Evolutionary conservation across 2,797 vertebrate genomes (phyloP), one percentile per base, ranked within the genome.

Genomic region (Characodon lateralis): DNA sequence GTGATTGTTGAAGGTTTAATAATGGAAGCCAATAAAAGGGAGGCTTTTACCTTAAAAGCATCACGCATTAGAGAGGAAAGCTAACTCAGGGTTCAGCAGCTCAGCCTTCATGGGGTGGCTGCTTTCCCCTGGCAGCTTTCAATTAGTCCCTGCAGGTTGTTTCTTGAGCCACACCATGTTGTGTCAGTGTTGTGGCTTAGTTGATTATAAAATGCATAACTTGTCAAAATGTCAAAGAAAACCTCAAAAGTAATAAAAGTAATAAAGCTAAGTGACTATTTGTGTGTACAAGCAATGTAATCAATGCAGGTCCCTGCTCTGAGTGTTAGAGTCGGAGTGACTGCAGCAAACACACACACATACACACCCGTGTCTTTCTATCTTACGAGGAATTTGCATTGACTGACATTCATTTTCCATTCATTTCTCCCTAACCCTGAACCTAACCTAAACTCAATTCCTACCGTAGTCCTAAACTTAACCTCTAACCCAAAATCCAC

Each of bases 111-210:
- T 0, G 1, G 46, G 43, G 58, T 31, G 76, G 50, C 61, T 53
- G 48, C 76, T 78, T 72, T 76, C 71, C 74, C 58, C n/a, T 10
- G 20, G 72, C 63, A 61, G 70, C 22, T 81, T 31, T 79, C 71
- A 83, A 84, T 79, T 61, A 68, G 58, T 71, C 68, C 53, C 55
- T 56, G 72, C 53, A 77, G 71, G 56, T 73, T 61, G 51, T 66
- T 70, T 46, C 53, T 72, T 50, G 71, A 77, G 80, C 59, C 18
- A 66, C 39, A 75, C 26, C 61, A 35, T 35, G 35, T 35, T 35
- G 35, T 65, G 78, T 74, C 75, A 70, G 43, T 13, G 3, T 1
- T n/a, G 22, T n/a, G 48, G 48, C 63, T 53, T 75, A 51, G 28
- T 12, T 13, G 59, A 35, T 50, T 50, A 65, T n/a, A 50, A 83